Conservation (phyloP, 2,113 vertebrate species). For the Heterotilapia buettikoferi region DNA sequence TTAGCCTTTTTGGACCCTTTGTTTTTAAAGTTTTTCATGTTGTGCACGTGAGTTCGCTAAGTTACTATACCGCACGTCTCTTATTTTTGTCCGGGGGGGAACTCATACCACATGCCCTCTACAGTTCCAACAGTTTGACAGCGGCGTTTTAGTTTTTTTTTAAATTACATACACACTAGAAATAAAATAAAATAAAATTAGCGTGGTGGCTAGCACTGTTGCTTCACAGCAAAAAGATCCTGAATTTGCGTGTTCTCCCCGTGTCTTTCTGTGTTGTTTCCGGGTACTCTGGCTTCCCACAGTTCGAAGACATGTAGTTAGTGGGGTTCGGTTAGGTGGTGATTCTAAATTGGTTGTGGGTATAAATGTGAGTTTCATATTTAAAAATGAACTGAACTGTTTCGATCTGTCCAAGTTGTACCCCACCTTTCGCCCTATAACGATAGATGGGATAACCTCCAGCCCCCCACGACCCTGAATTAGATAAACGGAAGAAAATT, state of each 20-base stretch:
- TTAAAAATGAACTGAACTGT: background rate
- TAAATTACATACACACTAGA: background rate
- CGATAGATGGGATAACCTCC: background rate
- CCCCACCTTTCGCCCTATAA: background rate
- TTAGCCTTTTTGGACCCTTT: slow-evolving; percentile 17
- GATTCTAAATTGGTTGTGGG: background rate
- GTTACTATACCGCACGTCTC: background rate
- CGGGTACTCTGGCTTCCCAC: background rate
- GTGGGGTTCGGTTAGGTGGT: background rate
- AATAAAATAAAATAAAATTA: background rate
- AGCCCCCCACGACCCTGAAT: background rate
- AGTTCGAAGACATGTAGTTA: background rate
- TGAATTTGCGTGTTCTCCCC: background rate
- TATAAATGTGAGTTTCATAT: background rate
- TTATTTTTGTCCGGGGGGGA: slow-evolving; percentile 6
- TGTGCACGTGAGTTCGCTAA: slow-evolving; percentile 29
- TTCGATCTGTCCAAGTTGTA: background rate
- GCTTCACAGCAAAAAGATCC: background rate
- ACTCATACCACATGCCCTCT: background rate
- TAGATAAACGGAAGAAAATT: background rate
- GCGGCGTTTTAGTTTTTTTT: background rate
- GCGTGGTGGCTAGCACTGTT: background rate
- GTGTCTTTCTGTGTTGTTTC: background rate
- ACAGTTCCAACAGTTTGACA: background rate
- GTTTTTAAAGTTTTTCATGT: slow-evolving; percentile 48